These are phyloP conservation scores for Sphaerophoria taeniata DNA, from an alignment of 2,888 invertebrate species.

Conservation along the genomic window DNA sequence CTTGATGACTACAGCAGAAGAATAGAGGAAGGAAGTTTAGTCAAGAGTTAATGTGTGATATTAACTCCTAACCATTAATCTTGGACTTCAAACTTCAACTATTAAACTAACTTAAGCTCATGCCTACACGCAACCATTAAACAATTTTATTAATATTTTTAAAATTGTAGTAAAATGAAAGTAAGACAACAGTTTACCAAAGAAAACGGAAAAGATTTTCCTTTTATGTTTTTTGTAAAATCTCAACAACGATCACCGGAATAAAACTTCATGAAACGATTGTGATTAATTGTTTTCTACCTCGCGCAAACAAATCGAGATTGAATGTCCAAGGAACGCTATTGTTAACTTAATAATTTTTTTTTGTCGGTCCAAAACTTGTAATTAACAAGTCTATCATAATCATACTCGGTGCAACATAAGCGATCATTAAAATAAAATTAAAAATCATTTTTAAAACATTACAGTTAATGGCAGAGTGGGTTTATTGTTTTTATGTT, in stretches of 20 bases:
- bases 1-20: too few relatives aligned
- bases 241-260: neutral
- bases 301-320: neutral
- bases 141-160: neutral
- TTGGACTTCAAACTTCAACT: neutral
- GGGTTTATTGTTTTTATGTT: too few relatives aligned
- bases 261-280: neutral
- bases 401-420: neutral
- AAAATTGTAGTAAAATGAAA: neutral
- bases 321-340: neutral
- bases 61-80: constrained; percentile 6
- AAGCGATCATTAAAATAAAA: too few relatives aligned
- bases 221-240: neutral
- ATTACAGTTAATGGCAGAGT: too few relatives aligned
- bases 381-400: constrained; percentile 13
- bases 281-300: constrained; percentile 8
- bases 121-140: constrained; percentile 2
- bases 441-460: too few relatives aligned
- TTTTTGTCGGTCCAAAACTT: neutral
- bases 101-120: neutral
- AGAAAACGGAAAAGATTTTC: constrained; percentile 9
- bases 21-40: constrained; percentile 1
- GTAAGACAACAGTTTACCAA: neutral
- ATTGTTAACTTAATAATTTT: neutral
- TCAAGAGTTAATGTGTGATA: neutral